phyloP scores from a whole-genome alignment of 2,888 invertebrate species.

The Ectropis crepuscularia region DNA sequence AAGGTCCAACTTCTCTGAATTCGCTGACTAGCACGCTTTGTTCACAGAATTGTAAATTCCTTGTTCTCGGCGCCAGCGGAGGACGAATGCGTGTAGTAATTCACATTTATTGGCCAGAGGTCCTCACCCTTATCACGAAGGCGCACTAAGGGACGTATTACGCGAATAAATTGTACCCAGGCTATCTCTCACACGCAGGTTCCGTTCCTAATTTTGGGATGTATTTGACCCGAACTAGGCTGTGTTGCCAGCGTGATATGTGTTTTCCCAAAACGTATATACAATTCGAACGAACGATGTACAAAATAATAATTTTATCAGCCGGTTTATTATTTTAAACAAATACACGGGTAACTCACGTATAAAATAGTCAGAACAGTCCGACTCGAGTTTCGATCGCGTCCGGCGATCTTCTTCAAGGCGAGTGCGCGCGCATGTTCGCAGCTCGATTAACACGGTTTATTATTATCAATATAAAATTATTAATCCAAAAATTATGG shows the following conservation, averaged over 20 bases:
- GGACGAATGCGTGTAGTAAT: conserved; percentile 23
- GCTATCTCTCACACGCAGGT: conserved; percentile 60
- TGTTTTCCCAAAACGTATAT: background rate
- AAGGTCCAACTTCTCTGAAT: too few relatives aligned
- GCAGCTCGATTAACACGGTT: too few relatives aligned
- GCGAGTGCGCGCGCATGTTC: too few relatives aligned
- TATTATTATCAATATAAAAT: too few relatives aligned
- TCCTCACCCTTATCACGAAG: conserved; percentile 33
- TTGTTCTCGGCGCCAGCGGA: background rate
- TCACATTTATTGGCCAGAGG: conserved; percentile 32
- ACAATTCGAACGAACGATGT: too few relatives aligned
- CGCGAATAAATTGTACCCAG: conserved; percentile 47
- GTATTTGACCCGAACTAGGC: conserved; percentile 55
- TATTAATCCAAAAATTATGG: too few relatives aligned
- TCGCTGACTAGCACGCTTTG: background rate
- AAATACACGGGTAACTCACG: too few relatives aligned
- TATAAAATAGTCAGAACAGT: too few relatives aligned
- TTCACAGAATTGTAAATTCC: conserved; percentile 5
- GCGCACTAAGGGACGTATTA: conserved; percentile 36
- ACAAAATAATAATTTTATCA: too few relatives aligned
- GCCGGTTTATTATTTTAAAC: too few relatives aligned
- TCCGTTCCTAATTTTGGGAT: conserved; percentile 62
- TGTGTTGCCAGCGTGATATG: conserved; percentile 14
- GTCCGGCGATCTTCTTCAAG: too few relatives aligned
- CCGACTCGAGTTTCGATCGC: too few relatives aligned